Evolutionary conservation across 2,113 vertebrate genomes (phyloP).

Genomic region (Melanerpes formicivorus): DNA sequence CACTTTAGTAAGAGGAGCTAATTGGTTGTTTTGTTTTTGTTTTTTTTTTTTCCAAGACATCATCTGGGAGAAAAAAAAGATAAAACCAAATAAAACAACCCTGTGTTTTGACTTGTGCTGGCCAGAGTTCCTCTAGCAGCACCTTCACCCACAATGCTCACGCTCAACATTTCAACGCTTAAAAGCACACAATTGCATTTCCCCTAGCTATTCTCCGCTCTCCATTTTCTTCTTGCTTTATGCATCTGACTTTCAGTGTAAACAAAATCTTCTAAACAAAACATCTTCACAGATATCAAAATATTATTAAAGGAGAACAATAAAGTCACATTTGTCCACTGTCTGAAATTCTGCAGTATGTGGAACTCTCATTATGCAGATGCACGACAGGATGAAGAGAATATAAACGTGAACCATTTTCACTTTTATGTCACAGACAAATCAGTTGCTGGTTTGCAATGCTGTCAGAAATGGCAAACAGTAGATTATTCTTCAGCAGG

Average conservation of each 20-base stretch:
- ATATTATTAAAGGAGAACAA: constrained; percentile 13
- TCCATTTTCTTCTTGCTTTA: constrained; percentile 56
- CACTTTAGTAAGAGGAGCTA: constrained; percentile 15
- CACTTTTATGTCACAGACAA: neutral
- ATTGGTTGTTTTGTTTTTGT: neutral
- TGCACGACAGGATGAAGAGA: constrained; percentile 28
- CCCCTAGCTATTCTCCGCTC: constrained; percentile 47
- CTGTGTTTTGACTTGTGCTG: constrained; percentile 60
- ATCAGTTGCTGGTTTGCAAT: constrained; percentile 47
- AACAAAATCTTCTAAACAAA: constrained; percentile 59
- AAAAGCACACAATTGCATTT: constrained; percentile 5
- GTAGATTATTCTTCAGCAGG: constrained; percentile 61
- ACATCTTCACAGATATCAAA: constrained; percentile 51
- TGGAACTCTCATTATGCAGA: neutral
- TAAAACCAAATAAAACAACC: constrained; percentile 3
- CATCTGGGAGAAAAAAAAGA: constrained; percentile 26
- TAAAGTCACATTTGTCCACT: constrained; percentile 45
- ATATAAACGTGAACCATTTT: neutral
- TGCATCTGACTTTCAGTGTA: constrained; percentile 66
- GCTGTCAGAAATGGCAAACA: constrained; percentile 57
- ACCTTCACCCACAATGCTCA: constrained; percentile 44
- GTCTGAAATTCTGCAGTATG: constrained; percentile 14
- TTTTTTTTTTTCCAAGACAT: constrained; percentile 15
- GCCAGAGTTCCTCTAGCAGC: constrained; percentile 44
- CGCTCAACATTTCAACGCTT: constrained; percentile 2